phyloP scores from a whole-genome alignment of 2,113 vertebrate genomes.

The Pampusana beccarii region DNA sequence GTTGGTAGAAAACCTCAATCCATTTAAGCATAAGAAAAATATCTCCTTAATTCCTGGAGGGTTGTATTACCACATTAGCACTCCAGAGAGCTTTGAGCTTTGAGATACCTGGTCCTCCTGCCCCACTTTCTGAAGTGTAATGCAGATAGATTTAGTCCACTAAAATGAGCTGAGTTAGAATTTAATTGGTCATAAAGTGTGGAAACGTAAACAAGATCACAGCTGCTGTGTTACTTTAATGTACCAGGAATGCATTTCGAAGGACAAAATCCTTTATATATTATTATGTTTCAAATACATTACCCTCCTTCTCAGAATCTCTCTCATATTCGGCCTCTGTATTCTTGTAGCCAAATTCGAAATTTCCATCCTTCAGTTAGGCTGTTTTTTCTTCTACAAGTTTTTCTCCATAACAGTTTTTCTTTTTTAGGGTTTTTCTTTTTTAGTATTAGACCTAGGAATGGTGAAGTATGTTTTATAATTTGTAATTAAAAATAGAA shows the following conservation, averaged over 20 bases:
- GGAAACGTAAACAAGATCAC: not conserved
- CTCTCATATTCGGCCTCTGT: not conserved
- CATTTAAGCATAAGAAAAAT: not conserved
- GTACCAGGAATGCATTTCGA: not conserved
- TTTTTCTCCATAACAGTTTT: not conserved
- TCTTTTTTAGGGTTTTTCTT: not conserved
- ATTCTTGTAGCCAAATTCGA: not conserved
- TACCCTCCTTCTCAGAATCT: not conserved
- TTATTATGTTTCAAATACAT: not conserved
- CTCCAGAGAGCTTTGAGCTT: not conserved
- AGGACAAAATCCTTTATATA: not conserved
- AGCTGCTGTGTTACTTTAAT: not conserved
- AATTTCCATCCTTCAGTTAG: not conserved
- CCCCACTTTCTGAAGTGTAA: not conserved
- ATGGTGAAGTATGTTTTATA: not conserved
- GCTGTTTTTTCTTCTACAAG: not conserved
- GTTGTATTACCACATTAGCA: not conserved
- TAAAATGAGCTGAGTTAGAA: not conserved
- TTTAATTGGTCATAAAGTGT: not conserved
- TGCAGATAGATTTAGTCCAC: not conserved
- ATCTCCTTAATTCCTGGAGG: not conserved
- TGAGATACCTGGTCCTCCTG: not conserved
- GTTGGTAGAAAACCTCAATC: not conserved
- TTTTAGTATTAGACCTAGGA: not conserved
- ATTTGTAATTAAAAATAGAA: not conserved